These are phyloP conservation scores for Acanthopleura granulata DNA, from an alignment of 2,888 invertebrate genomes.

Conservation along the genomic window DNA sequence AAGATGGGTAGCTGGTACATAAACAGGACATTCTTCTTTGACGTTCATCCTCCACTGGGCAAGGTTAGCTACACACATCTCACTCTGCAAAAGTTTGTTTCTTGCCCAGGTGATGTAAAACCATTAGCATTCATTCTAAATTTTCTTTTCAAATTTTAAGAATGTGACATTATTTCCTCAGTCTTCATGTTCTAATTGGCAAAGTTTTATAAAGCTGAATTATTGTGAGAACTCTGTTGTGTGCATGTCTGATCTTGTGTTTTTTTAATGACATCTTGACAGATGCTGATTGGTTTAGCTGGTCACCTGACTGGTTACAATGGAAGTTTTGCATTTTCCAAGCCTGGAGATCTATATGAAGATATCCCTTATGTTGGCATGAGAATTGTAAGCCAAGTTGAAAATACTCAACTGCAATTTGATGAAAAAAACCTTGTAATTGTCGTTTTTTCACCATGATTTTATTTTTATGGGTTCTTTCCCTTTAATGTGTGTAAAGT, in stretches of 20 bases:
- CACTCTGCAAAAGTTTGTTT: not conserved
- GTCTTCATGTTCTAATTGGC: not conserved
- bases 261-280: slow-evolving; percentile 22
- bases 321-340: slow-evolving; percentile 93
- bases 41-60: slow-evolving; percentile 97
- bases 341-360: slow-evolving; percentile 95
- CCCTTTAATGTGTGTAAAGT: no score
- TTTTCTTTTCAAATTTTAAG: no score
- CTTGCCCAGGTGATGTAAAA: no score
- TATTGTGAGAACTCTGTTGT: no score
- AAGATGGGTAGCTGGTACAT: slow-evolving; percentile 99
- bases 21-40: slow-evolving; percentile 96
- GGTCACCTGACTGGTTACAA: slow-evolving; percentile 94
- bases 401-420: not conserved
- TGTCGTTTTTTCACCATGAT: no score
- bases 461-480: no score
- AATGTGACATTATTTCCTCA: not conserved
- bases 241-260: no score
- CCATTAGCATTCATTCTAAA: no score
- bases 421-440: no score
- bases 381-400: slow-evolving; percentile 76
- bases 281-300: slow-evolving; percentile 95
- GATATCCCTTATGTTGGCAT: slow-evolving; percentile 91
- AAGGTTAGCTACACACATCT: slow-evolving; percentile 77
- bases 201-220: not conserved